Percentiles rank a stretch among this genome's conserved stretches.
phyloP scores from a whole-genome alignment of 2,888 invertebrate genomes.

The Teleogryllus oceanicus region DNA sequence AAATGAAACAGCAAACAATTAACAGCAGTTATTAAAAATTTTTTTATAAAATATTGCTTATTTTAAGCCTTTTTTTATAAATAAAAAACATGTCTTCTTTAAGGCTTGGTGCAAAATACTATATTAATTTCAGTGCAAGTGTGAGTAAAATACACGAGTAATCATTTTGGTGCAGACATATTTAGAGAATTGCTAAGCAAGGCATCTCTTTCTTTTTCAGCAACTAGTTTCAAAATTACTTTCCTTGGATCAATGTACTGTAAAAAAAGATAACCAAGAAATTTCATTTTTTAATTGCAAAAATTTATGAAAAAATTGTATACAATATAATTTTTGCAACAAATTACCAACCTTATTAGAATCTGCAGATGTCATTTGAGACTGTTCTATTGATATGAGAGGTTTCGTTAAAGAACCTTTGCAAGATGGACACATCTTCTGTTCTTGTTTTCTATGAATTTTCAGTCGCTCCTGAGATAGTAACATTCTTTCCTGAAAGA shows the following conservation, averaged over 20 bases:
- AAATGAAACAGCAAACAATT: no score
- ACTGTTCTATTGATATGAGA: not conserved
- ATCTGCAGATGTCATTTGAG: not conserved
- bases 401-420: not conserved
- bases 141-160: no score
- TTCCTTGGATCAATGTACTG: not conserved
- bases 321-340: no score
- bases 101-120: no score
- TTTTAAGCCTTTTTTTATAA: no score
- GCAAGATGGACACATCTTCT: not conserved
- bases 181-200: not conserved
- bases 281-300: not conserved
- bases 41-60: no score
- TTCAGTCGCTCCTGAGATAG: not conserved
- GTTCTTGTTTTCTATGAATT: not conserved
- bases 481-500: not conserved
- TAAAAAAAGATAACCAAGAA: not conserved
- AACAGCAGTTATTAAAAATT: no score
- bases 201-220: not conserved
- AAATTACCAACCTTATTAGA: not conserved
- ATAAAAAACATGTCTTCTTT: no score
- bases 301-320: not conserved
- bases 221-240: not conserved
- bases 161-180: not conserved
- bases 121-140: no score